These are phyloP conservation scores for Dasypolia templi DNA, from an alignment of 2,888 invertebrate genomes.

Conservation along the genomic window DNA sequence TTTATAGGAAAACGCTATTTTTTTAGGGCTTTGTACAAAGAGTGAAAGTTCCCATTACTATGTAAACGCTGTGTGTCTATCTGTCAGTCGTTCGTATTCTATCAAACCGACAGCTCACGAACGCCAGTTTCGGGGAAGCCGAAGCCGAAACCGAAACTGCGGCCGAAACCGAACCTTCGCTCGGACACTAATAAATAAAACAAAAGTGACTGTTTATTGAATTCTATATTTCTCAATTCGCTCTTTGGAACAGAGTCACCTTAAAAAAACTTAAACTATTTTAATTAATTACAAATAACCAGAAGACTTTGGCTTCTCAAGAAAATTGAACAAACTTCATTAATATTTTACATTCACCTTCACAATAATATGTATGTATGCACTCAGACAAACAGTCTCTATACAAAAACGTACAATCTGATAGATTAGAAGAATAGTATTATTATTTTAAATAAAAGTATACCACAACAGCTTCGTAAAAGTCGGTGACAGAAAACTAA, in stretches of 20 bases:
- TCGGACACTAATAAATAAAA: constrained; percentile 48
- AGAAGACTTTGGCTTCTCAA: constrained; percentile 89
- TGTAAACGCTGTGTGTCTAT: not conserved
- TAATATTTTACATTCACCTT: constrained; percentile 68
- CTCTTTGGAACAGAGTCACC: constrained; percentile 71
- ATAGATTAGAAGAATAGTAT: constrained; percentile 50
- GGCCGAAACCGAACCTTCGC: not conserved
- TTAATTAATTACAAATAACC: constrained; percentile 77
- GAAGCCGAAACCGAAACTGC: not conserved
- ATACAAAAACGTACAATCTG: constrained; percentile 49
- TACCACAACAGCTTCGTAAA: constrained; percentile 42
- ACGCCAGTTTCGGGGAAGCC: not conserved
- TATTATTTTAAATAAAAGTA: constrained; percentile 48
- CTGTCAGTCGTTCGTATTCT: not conserved
- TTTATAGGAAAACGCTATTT: not conserved
- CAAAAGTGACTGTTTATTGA: constrained; percentile 55
- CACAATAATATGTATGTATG: constrained; percentile 42
- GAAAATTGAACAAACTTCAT: constrained; percentile 80
- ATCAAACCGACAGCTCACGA: not conserved
- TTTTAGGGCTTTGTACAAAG: no score
- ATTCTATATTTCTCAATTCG: constrained; percentile 75
- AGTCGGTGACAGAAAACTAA: constrained; percentile 49
- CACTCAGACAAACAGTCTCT: constrained; percentile 59
- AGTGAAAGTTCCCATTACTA: not conserved
- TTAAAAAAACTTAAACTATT: constrained; percentile 77